Evolutionary conservation across 2,113 vertebrate genomes (phyloP), one percentile per base, ranked within the genome.

Genomic region (Gila orcuttii): DNA sequence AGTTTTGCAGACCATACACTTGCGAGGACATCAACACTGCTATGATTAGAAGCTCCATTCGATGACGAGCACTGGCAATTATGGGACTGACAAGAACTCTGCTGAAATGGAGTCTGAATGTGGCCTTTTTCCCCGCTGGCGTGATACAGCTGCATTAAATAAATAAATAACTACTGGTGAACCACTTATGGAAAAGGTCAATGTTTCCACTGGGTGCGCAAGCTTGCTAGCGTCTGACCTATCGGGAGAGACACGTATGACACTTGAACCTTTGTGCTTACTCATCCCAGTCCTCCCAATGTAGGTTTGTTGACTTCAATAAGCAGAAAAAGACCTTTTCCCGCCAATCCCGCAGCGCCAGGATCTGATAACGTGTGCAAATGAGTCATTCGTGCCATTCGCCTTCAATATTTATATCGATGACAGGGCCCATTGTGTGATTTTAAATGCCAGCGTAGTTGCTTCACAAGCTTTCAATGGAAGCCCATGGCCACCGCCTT

Each of bases 101-200:
- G 77, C 68, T 86, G 87, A 74, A 84, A 86, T 76, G 31, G 80
- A 86, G 79, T 62, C 50, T 36, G 77, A 80, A 88, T 79, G 75
- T 76, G 45, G 59, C 68, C 52, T 81, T 84, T 74, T 86, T n/a
- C 69, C 82, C 71, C 23, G 39, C 62, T 75, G 59, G 31, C 75
- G 28, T 80, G 79, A 82, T 42, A 77, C 68, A 77, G 76, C 80
- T 74, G 79, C 71, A 42, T 86, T 73, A 81, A 82, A 83, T 83
- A 83, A 73, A 73, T 83, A 83, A 83, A 74, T 74, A 83, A 74
- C 66, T 36, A 76, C 42, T 33, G 9, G 42, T 59, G 81, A 88
- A 83, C 47, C 52, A 62, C 76, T 84, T 88, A 86, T 25, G 23
- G 36, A 84, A 86, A 88, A 88, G 87, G 87, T 88, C 87, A 88